Base-by-base conservation (phyloP, 2,797 vertebrate genomes). In the Enteromius radiatus region DNA sequence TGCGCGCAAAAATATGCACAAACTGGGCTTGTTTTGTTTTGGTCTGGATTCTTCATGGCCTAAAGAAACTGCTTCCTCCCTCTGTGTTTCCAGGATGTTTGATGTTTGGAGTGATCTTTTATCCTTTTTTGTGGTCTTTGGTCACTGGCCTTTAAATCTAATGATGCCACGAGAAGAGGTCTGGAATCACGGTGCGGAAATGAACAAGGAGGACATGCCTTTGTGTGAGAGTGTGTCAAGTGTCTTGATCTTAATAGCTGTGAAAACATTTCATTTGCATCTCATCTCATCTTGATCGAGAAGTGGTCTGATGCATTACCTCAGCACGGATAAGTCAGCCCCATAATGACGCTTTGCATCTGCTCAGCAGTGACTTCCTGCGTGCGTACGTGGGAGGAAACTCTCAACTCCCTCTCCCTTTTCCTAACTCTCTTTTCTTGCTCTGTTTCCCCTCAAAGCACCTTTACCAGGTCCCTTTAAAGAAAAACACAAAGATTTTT, bases 381-480 rank as follows among this genome's bases (percentile, higher is more conserved):
- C 47, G 36, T 78, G 68, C 49, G 71, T 78, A 83, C 74, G 85
- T 88, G 86, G 84, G 69, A 73, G 84, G 84, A 84, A 80, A 77
- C 71, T 84, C 76, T 80, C 47, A 14, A n/a, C 49, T 54, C 49
- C n/a, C 49, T 65, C 69, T 70, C 31, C 10, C 41, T 76, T 68
- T 77, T 49, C 36, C 69, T 56, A 23, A 43, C n/a, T 41, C 49
- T 23, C 28, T 63, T 33, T 75, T 76, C 17, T 78, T 76, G 33
- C 65, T 65, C 47, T 54, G 59, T 69, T 76, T 80, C 61, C 82
- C 61, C 28, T n/a, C 26, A 63, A 73, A 47, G 26, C 47, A 68
- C 28, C 52, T 59, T 59, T 68, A 31, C n/a, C 41, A 41, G 43
- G 45, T 19, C 38, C 2, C 49, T 33, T 33, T 43, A 69, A 47